Evolutionary conservation across 2,113 vertebrate genomes (phyloP).

Genomic region (Nibea albiflora): DNA sequence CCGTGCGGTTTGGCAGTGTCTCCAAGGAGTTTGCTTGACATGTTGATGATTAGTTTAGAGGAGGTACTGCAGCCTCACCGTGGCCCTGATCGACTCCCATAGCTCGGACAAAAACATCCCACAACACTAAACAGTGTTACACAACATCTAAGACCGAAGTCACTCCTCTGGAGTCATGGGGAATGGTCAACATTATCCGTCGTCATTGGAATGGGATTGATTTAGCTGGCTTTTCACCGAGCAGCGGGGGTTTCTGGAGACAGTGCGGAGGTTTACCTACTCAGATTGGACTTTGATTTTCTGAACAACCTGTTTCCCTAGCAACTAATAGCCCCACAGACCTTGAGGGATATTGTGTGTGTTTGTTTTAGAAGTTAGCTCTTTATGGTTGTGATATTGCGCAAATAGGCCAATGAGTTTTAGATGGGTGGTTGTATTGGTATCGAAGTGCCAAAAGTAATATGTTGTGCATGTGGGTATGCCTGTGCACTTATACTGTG

Average conservation of each 20-base stretch:
- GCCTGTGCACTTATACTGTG: neutral
- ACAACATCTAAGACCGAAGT: conserved; percentile 21
- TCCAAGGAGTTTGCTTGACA: conserved; percentile 31
- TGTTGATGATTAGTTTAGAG: conserved; percentile 47
- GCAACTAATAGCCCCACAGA: conserved; percentile 62
- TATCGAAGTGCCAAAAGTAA: conserved; percentile 10
- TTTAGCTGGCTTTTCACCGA: conserved; percentile 25
- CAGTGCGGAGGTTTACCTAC: conserved; percentile 40
- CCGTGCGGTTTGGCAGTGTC: conserved; percentile 43
- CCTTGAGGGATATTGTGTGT: conserved; percentile 54
- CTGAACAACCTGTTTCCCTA: conserved; percentile 64
- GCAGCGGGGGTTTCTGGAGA: conserved; percentile 20
- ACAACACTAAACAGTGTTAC: conserved; percentile 32
- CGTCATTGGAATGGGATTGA: conserved; percentile 42
- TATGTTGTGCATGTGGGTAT: neutral
- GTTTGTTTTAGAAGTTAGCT: conserved; percentile 65
- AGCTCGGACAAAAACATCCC: conserved; percentile 17
- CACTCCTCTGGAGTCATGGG: conserved; percentile 15
- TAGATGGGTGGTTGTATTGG: conserved; percentile 31
- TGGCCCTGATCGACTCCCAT: conserved; percentile 8
- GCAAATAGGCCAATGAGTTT: conserved; percentile 44
- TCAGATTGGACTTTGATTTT: conserved; percentile 72
- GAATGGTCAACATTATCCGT: conserved; percentile 36
- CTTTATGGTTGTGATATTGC: conserved; percentile 46
- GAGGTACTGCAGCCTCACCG: neutral